A percentile compares a stretch with the other conserved stretches of the same genome.
Evolutionary conservation across 2,113 vertebrate species (phyloP).

Genomic region (Heterotis niloticus): DNA sequence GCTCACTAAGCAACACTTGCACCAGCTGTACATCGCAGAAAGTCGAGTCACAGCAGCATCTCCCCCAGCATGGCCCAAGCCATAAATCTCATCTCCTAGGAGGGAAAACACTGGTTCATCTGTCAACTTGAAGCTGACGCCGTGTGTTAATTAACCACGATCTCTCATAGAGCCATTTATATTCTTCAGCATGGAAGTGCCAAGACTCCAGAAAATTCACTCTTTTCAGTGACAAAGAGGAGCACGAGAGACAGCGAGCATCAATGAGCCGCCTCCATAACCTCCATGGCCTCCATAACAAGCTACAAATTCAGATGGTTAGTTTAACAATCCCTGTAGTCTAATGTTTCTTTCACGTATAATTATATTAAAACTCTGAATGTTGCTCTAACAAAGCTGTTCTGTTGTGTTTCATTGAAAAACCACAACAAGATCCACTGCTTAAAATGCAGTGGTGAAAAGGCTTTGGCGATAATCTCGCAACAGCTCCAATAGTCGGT

Average conservation of each 20-base stretch:
- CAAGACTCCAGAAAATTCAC: neutral
- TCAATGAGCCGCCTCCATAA: too few species aligned
- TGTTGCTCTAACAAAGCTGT: neutral
- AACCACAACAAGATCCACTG: neutral
- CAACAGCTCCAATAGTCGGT: neutral
- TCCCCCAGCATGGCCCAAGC: neutral
- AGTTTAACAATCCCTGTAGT: too few species aligned
- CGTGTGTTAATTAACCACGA: slow-evolving; percentile 14
- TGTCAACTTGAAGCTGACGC: neutral
- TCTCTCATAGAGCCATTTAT: neutral
- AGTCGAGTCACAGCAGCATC: neutral
- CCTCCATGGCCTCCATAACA: too few species aligned
- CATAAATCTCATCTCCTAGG: slow-evolving; percentile 7
- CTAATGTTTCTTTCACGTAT: neutral
- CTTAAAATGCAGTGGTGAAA: too few species aligned
- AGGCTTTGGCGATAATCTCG: neutral
- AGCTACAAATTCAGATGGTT: too few species aligned
- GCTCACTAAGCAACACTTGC: neutral
- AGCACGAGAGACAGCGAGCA: neutral
- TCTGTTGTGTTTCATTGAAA: too few species aligned
- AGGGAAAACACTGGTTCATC: neutral
- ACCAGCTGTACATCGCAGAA: neutral
- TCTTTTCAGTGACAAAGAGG: neutral
- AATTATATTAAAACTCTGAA: neutral
- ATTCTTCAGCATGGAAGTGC: neutral